A percentile compares a stretch with the other conserved stretches of the same genome.
Evolutionary conservation across 2,797 vertebrate genomes (phyloP).

Genomic region (Pitangus sulphuratus): DNA sequence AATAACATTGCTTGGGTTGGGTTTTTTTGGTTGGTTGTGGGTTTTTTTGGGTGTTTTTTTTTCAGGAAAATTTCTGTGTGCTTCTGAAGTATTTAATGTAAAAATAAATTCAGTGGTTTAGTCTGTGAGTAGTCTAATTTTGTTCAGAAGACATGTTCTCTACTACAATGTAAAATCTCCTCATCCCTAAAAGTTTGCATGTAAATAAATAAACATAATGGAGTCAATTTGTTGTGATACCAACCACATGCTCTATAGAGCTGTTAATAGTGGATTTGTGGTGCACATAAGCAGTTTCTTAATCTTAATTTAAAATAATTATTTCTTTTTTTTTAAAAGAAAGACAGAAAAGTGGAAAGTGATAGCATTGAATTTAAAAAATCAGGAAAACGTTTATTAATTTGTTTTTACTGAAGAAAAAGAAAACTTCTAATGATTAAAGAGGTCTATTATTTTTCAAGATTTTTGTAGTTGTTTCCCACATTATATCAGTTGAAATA

Average conservation of each 20-base stretch:
- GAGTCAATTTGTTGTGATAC: background rate
- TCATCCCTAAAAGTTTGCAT: background rate
- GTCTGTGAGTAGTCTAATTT: background rate
- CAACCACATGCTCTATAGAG: background rate
- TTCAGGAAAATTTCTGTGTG: background rate
- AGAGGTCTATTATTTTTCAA: background rate
- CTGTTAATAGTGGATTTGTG: background rate
- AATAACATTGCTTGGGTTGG: background rate
- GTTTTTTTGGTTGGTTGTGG: accelerated
- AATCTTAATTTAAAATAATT: background rate
- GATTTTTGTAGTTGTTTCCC: background rate
- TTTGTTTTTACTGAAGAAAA: background rate
- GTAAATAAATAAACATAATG: background rate
- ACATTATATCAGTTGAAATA: background rate
- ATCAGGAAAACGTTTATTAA: background rate
- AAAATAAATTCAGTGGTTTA: background rate
- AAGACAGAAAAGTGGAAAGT: background rate
- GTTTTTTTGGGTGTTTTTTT: background rate
- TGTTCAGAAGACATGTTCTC: background rate
- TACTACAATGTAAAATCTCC: background rate
- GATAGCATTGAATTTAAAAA: background rate
- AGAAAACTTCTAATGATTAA: background rate
- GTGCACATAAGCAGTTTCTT: background rate
- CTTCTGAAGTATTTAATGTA: background rate
- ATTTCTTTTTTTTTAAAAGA: background rate